Conservation (phyloP, 2,888 invertebrate species). For the Melanchra persicariae region DNA sequence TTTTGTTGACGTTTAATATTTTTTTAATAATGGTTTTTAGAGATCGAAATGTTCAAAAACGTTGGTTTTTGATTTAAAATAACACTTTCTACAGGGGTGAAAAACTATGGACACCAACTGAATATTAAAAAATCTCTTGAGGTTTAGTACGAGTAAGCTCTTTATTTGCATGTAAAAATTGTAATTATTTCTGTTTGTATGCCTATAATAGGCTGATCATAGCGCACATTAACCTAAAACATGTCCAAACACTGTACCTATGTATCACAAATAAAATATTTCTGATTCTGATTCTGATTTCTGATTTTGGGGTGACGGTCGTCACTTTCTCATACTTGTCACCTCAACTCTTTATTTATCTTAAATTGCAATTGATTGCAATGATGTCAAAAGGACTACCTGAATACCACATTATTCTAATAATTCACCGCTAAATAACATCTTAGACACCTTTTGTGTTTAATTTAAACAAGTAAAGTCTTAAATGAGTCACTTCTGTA, state of each 20-base stretch:
- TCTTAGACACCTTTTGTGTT: slow-evolving; percentile 55
- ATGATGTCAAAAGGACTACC: slow-evolving; percentile 49
- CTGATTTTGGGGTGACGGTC: too few species aligned
- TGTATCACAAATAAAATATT: too few species aligned
- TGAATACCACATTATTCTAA: slow-evolving; percentile 56
- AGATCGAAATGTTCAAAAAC: neutral
- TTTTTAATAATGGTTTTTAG: slow-evolving; percentile 16
- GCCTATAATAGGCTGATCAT: too few species aligned
- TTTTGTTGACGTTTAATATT: slow-evolving; percentile 50
- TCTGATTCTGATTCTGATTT: too few species aligned
- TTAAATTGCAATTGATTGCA: slow-evolving; percentile 2
- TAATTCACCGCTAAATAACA: slow-evolving; percentile 55
- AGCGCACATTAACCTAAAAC: too few species aligned
- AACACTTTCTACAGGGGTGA: neutral
- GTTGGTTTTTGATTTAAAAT: neutral
- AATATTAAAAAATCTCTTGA: neutral
- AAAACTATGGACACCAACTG: neutral
- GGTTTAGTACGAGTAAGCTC: too few species aligned
- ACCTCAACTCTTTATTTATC: neutral
- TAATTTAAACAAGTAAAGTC: slow-evolving; percentile 59
- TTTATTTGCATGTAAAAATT: too few species aligned
- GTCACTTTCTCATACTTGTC: neutral
- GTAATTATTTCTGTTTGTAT: too few species aligned
- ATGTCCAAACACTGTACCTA: too few species aligned
- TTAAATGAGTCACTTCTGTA: slow-evolving; percentile 71